Evolutionary conservation across 2,113 vertebrate species (phyloP), one percentile per base, ranked within the genome.

Genomic region (Hippocampus comes): DNA sequence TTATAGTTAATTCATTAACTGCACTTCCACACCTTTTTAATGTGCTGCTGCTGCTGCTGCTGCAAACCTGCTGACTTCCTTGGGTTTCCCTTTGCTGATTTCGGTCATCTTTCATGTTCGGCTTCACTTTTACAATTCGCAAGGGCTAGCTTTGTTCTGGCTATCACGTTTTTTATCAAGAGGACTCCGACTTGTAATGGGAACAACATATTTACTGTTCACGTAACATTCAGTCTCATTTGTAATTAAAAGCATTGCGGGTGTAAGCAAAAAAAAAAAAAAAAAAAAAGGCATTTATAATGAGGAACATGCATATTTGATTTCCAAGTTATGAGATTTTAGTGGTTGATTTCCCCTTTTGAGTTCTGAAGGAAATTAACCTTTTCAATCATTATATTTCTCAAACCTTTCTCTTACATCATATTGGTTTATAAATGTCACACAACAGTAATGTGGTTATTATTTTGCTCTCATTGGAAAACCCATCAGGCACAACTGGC

Each of bases 1-100:
- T 94, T 90, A 83, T 91, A 92, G 88, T 91, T 94, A 93, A 95
- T 94, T 95, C 93, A 94, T 93, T 92, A 91, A 92, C 90, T 90
- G 92, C 92, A 89, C 84, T 90, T 88, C 93, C 94, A 94, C 92
- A 93, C 94, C 92, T 92, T 93, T 65, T 80, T 87, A 91, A 91
- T 90, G 85, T 89, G 92, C 79, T 86, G 81, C 87, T 86, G 80
- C 87, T 86, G 78, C 34, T 34, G 34, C 34, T 38, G 34, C 30
- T 34, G 30, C 85, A 90, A 93, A 96, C 92, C 93, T 96, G 92
- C 92, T 94, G 88, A 91, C 90, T 93, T 87, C 78, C 70, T 38
- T 27, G 64, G 42, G 64, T 66, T 66, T 49, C 64, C 63, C 43
- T 27, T 27, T 48, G 64, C 64, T 66, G 42, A 66, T 46, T 48